Evolutionary conservation across 1,140 invertebrate species (phyloP).

Genomic region (Achroia grisella): DNA sequence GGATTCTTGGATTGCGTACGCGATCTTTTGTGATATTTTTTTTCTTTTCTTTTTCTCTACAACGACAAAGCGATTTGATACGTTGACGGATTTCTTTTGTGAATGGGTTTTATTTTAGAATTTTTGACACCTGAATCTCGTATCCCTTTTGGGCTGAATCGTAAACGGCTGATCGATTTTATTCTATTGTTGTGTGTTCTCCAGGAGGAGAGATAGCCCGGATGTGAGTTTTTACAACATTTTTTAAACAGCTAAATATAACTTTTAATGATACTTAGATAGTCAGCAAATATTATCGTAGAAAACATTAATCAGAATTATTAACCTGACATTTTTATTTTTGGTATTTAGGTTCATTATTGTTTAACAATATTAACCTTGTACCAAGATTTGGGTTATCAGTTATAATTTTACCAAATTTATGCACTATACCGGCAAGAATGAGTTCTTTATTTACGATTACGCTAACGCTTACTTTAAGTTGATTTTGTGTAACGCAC

Average conservation of each 20-base stretch:
- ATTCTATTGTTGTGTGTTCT: slow-evolving; percentile 33
- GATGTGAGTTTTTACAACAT: slow-evolving; percentile 27
- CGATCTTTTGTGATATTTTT: slow-evolving; percentile 41
- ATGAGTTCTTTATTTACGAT: too few species aligned
- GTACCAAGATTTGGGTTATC: too few species aligned
- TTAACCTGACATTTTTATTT: too few species aligned
- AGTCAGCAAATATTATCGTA: not conserved
- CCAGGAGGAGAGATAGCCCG: slow-evolving; percentile 16
- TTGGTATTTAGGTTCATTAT: too few species aligned
- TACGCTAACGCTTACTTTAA: too few species aligned
- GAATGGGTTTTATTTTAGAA: slow-evolving; percentile 42
- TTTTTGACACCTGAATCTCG: slow-evolving; percentile 62
- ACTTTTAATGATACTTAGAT: too few species aligned
- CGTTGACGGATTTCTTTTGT: slow-evolving; percentile 49
- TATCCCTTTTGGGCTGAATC: slow-evolving; percentile 24
- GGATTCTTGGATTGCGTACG: slow-evolving; percentile 55
- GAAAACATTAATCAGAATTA: slow-evolving; percentile 1
- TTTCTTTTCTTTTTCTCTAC: slow-evolving; percentile 36
- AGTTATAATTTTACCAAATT: too few species aligned
- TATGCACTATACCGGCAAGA: too few species aligned
- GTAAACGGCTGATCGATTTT: slow-evolving; percentile 47
- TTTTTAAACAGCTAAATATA: not conserved
- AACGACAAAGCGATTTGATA: slow-evolving; percentile 44
- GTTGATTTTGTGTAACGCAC: too few species aligned
- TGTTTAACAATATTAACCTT: too few species aligned